Conservation (phyloP, 2,113 vertebrate species). For the Dicrurus megarhynchus region DNA sequence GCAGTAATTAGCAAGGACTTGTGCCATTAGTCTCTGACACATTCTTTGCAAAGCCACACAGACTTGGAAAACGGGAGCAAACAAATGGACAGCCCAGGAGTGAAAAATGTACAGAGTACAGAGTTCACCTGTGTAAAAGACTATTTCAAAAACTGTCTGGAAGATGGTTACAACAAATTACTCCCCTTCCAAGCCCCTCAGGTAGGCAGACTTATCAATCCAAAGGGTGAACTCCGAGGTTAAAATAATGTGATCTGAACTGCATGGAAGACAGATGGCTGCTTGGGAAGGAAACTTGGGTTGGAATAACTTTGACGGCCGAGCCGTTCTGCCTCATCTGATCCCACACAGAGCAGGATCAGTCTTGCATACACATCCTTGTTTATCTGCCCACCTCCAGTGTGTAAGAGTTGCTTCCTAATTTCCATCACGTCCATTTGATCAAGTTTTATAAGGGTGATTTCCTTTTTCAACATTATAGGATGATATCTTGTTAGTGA, state of each 20-base stretch:
- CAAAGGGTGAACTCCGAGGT: neutral
- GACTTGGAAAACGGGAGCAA: neutral
- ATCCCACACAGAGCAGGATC: neutral
- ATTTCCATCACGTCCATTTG: neutral
- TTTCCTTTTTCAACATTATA: neutral
- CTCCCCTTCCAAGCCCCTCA: neutral
- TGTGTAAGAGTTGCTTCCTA: neutral
- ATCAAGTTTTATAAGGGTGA: neutral
- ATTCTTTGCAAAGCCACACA: neutral
- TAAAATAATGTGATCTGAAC: neutral
- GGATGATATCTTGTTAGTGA: neutral
- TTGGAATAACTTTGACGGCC: neutral
- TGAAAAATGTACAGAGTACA: conserved; percentile 8
- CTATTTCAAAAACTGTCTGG: conserved; percentile 34
- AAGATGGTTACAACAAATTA: conserved; percentile 32
- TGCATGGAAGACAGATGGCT: neutral
- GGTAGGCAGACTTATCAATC: conserved; percentile 19
- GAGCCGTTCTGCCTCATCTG: neutral
- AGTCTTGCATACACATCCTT: neutral
- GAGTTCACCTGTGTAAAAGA: neutral
- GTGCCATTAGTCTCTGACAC: conserved; percentile 7
- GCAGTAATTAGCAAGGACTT: conserved; percentile 10
- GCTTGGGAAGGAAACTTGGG: neutral
- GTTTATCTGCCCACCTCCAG: neutral
- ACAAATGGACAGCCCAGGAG: neutral